Conservation (phyloP, 2,113 vertebrate genomes). For the Thamnophis sirtalis region DNA sequence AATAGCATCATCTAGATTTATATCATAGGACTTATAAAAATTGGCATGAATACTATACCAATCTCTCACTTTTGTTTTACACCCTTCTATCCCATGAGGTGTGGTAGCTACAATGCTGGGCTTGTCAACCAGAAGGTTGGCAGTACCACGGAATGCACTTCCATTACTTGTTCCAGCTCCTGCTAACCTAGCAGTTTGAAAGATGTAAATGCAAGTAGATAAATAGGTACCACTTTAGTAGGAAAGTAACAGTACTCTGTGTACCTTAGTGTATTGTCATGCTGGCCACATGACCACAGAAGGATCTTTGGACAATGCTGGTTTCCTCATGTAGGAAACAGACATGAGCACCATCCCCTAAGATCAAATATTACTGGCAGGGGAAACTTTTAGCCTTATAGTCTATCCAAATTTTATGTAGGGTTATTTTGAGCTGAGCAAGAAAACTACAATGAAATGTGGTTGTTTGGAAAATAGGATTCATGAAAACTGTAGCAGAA, state of each 20-base stretch:
- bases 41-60: not conserved
- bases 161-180: not conserved
- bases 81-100: not conserved
- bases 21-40: not conserved
- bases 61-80: not conserved
- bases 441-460: not conserved
- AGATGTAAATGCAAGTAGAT: not conserved
- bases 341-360: not conserved
- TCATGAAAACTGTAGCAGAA: not conserved
- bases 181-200: not conserved
- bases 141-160: not conserved
- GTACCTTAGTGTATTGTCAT: not conserved
- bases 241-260: not conserved
- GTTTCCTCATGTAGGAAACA: not conserved
- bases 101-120: not conserved
- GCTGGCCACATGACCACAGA: not conserved
- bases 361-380: not conserved
- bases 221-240: not conserved
- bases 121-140: not conserved
- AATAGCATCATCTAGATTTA: not conserved
- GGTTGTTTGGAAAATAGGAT: not conserved
- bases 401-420: not conserved
- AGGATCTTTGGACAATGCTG: not conserved
- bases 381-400: not conserved
- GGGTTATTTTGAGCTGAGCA: not conserved